These are phyloP conservation scores for Rugalucina vietnamica DNA, from an alignment of 2,888 invertebrate genomes.

Conservation along the genomic window DNA sequence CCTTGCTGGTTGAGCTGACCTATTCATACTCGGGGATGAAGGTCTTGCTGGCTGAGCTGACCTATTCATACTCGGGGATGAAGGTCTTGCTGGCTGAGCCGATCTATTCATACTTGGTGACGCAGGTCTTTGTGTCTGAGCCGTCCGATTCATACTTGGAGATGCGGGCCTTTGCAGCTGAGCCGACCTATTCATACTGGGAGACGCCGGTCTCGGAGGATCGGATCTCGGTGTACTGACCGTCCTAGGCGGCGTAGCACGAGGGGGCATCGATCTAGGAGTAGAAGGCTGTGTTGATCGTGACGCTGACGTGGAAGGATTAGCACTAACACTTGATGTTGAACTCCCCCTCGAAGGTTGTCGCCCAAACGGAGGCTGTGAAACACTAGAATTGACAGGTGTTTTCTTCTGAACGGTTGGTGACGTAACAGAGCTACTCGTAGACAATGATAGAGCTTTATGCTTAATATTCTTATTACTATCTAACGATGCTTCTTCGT, in stretches of 20 bases:
- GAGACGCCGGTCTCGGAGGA: not conserved
- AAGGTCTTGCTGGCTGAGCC: not conserved
- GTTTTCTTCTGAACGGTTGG: conserved; percentile 42
- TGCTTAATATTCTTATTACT: conserved; percentile 65
- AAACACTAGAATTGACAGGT: conserved; percentile 10
- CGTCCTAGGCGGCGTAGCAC: conserved; percentile 28
- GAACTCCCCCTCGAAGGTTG: conserved; percentile 35
- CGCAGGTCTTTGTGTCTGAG: not conserved
- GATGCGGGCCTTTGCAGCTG: not conserved
- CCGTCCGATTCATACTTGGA: not conserved
- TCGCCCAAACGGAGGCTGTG: conserved; percentile 8
- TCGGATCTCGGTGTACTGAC: conserved; percentile 17
- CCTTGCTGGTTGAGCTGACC: not conserved
- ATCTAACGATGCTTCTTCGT: conserved; percentile 61
- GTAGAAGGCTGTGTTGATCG: conserved; percentile 30
- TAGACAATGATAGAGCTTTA: conserved; percentile 46
- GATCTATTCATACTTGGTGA: not conserved
- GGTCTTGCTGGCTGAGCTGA: not conserved
- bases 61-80: not conserved
- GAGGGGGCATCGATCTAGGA: conserved; percentile 33
- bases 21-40: not conserved
- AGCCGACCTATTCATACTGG: not conserved
- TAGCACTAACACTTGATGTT: conserved; percentile 21
- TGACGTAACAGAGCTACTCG: conserved; percentile 58
- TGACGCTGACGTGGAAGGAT: not conserved